Evolutionary conservation across 1,140 invertebrate genomes (phyloP).

Genomic region (Drosophila azteca): DNA sequence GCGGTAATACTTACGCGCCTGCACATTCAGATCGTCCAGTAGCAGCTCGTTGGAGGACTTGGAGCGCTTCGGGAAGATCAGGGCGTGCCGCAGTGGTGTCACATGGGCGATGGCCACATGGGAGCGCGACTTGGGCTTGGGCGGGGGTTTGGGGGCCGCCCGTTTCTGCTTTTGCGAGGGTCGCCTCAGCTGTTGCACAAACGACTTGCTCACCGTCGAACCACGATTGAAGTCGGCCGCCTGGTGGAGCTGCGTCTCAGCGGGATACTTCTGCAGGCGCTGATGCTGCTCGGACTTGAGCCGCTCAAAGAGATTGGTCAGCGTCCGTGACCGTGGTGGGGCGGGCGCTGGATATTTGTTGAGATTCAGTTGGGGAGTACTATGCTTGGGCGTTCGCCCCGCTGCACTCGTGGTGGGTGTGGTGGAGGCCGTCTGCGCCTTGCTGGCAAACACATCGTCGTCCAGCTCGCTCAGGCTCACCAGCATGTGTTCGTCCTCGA

Average conservation of each 20-base stretch:
- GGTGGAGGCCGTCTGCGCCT: constrained; percentile 57
- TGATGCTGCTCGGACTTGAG: constrained; percentile 67
- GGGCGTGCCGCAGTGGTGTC: constrained; percentile 67
- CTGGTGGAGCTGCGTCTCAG: constrained; percentile 58
- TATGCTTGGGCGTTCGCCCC: constrained; percentile 69
- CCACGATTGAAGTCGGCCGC: constrained; percentile 73
- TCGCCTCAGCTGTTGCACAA: constrained; percentile 70
- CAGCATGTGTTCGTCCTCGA: constrained; percentile 73
- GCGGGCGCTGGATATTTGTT: constrained; percentile 62
- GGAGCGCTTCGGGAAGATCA: constrained; percentile 73
- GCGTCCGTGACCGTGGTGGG: constrained; percentile 67
- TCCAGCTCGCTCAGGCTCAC: constrained; percentile 74
- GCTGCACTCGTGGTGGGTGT: constrained; percentile 48
- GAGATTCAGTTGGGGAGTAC: constrained; percentile 46
- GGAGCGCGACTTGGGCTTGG: constrained; percentile 63
- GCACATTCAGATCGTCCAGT: constrained; percentile 69
- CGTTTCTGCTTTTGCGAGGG: constrained; percentile 67
- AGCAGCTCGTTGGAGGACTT: constrained; percentile 75
- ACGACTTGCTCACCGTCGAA: constrained; percentile 81
- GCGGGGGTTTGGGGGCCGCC: constrained; percentile 64
- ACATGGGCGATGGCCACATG: constrained; percentile 63
- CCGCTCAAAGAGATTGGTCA: constrained; percentile 75
- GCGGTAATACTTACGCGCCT: constrained; percentile 77
- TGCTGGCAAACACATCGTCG: constrained; percentile 71
- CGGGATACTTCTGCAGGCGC: constrained; percentile 67